Evolutionary conservation across 2,113 vertebrate species (phyloP), one percentile per base, ranked within the genome.

Genomic region (Australoheros scitulus): DNA sequence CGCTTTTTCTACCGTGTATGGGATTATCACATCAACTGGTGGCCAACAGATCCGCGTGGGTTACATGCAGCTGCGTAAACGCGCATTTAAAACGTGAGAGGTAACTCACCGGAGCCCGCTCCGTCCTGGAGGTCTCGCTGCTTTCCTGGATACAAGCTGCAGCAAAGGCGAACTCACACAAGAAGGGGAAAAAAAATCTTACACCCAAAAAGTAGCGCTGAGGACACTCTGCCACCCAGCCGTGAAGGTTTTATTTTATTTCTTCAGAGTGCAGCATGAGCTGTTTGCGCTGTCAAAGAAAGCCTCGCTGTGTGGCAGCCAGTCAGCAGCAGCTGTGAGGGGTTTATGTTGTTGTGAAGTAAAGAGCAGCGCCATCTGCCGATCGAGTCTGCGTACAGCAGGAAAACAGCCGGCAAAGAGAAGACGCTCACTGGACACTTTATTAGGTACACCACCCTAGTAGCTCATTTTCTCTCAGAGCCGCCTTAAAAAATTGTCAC

Each of bases 331-430:
- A 10, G 38, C 56, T 56, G 36, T 13, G 2, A 29, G 13, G 15
- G 14, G n/a, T 18, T 11, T 58, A 50, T 3, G 10, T 9, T n/a
- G 20, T 3, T 18, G 41, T 20, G 26, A 61, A 32, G 47, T 15
- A 5, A 24, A 10, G 56, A 14, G 20, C 13, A 3, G 24, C 76
- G 75, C 70, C 85, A 43, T 24, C 91, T 89, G 64, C 60, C 24
- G 87, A 85, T 34, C 26, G 34, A 22, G 13, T 2, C 10, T 24
- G 11, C 20, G 6, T 9, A 61, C 24, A 6, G 56, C 80, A 80
- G 26, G 52, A 7, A 22, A 20, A 60, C 61, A 6, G 57, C 22
- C n/a, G 57, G 24, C 22, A 59, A n/a, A 4, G 41, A 50, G 5
- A 70, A 70, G 10, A 3, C 15, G 3, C 43, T 52, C 6, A 18